phyloP scores from a whole-genome alignment of 2,888 invertebrate genomes.

The Cyclophora albipunctata region DNA sequence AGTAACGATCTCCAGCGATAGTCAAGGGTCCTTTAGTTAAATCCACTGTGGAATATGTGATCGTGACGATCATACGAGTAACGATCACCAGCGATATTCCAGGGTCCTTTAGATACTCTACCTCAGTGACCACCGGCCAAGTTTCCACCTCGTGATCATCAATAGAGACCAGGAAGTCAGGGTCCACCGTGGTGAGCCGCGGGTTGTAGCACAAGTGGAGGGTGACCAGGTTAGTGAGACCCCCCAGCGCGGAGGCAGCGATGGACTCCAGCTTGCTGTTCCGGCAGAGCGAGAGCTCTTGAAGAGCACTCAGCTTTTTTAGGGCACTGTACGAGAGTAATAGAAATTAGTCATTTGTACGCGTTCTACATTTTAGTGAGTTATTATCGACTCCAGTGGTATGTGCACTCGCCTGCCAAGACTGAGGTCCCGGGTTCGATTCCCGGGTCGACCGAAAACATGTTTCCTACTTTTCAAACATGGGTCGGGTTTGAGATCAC shows the following conservation, averaged over 20 bases:
- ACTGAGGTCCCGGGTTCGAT: no score
- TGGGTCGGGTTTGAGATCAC: no score
- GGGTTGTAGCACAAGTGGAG: slow-evolving; percentile 78
- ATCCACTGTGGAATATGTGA: no score
- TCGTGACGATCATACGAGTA: no score
- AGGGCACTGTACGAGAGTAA: slow-evolving; percentile 57
- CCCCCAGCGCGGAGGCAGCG: slow-evolving; percentile 49
- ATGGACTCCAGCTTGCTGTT: slow-evolving; percentile 76
- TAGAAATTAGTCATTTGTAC: background rate
- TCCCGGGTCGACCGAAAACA: no score
- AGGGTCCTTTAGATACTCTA: slow-evolving; percentile 24
- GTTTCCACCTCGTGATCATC: slow-evolving; percentile 49
- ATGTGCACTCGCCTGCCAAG: no score
- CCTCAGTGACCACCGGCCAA: slow-evolving; percentile 79
- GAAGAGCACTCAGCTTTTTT: slow-evolving; percentile 71
- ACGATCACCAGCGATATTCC: no score
- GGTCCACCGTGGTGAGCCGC: slow-evolving; percentile 73
- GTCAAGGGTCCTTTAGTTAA: no score
- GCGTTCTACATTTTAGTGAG: background rate
- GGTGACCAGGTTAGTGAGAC: slow-evolving; percentile 59
- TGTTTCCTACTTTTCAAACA: no score
- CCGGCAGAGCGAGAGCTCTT: slow-evolving; percentile 76
- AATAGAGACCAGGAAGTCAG: slow-evolving; percentile 66
- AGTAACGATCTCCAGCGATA: no score
- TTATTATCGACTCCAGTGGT: no score